Base-by-base conservation (phyloP, 1,140 invertebrate genomes). In the fruit fly (Drosophila melanogaster) region DNA sequence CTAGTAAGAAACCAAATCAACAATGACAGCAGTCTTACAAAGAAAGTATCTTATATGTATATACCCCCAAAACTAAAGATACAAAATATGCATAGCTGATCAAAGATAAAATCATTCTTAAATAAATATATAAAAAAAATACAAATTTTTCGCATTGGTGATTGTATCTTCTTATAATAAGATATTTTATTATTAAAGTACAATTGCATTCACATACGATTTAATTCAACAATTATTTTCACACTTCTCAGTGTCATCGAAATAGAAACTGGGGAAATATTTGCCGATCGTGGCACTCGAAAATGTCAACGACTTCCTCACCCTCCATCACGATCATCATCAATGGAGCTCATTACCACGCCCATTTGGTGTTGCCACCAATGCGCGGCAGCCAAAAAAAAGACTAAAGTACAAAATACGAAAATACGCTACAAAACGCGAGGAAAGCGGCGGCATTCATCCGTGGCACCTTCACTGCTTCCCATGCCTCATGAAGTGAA, bases 291-390 rank as follows among this genome's bases (percentile, higher is more conserved):
- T 50, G 26, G 24, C 56, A 40, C 59, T 59, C 62, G 62, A 76
- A 60, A 79, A 73, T 89, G 84, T 83, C 84, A 89, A 77, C 79
- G 79, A 72, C 65, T 75, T 47, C 17, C 50, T 40, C 37, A 24
- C 43, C 51, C 44, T 35, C 50, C 50, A 38, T 46, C 47, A 14
- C 65, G 50, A 70, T 70, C 67, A 70, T 70, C 67, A 70, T 70
- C 43, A 70, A 49, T 70, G 67, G 64, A 47, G 33, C 74, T 74
- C 57, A 80, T 78, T 75, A 83, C 69, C 84, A 89, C 84, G 84
- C 84, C 84, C 62, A 61, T 79, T 79, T 65, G 65, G 79, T 89
- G 81, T 87, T 71, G 66, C 83, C 73, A 73, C 83, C 83, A 87
- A 87, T 70, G 64, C 76, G 44, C 79, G 76, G 76, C 70, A 73